phyloP scores from a whole-genome alignment of 2,888 invertebrate genomes.

The Patella depressa region DNA sequence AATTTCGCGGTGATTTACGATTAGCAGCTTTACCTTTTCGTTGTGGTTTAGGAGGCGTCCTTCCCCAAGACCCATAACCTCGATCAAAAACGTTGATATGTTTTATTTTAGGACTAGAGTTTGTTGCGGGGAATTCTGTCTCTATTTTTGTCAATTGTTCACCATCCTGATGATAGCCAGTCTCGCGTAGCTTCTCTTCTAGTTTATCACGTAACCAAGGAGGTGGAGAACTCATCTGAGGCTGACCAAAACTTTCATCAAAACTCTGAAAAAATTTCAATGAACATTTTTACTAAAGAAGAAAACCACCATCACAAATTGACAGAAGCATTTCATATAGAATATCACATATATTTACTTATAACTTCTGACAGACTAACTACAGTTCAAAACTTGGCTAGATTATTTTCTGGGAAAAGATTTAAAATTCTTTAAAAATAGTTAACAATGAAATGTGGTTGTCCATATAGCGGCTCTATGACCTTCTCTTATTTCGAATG shows the following conservation, averaged over 20 bases:
- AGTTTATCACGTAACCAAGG: slow-evolving; percentile 62
- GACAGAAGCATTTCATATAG: too few relatives aligned
- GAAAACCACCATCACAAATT: neutral
- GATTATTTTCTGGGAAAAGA: neutral
- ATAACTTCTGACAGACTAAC: neutral
- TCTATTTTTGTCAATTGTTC: slow-evolving; percentile 53
- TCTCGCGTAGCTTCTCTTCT: slow-evolving; percentile 23
- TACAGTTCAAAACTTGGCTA: neutral
- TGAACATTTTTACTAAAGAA: neutral
- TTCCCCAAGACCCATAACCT: slow-evolving; percentile 36
- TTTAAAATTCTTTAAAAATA: neutral
- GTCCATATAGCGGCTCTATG: too few relatives aligned
- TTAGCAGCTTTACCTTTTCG: slow-evolving; percentile 1
- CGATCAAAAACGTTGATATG: slow-evolving; percentile 51
- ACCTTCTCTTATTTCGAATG: too few relatives aligned
- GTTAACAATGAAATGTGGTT: too few relatives aligned
- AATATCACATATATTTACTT: too few relatives aligned
- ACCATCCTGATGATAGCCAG: slow-evolving; percentile 28
- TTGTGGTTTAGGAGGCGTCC: slow-evolving; percentile 18
- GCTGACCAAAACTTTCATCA: slow-evolving; percentile 54
- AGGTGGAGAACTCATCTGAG: slow-evolving; percentile 64
- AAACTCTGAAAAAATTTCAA: slow-evolving; percentile 48
- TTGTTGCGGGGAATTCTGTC: slow-evolving; percentile 66
- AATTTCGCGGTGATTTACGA: neutral
- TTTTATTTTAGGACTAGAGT: slow-evolving; percentile 63